Evolutionary conservation across 1,140 invertebrate species (phyloP), one percentile per base, ranked within the genome.

Genomic region (Aricia agestis): DNA sequence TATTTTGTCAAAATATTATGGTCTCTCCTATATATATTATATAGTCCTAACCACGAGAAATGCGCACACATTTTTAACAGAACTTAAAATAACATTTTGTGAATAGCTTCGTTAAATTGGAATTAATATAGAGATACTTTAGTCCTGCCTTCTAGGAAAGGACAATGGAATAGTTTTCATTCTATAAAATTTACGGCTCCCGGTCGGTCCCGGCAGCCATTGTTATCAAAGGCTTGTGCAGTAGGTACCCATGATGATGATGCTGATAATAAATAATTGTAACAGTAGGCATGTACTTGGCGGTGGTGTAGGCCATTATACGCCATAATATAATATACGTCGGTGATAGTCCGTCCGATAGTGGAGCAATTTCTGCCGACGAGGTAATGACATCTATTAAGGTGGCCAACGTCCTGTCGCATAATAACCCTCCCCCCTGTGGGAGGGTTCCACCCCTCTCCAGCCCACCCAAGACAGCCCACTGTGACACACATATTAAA

Each of bases 321-420:
- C 18, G 25, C 18, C 18, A 18, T 78, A 84, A 75, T 80, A 82
- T 90, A 90, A 90, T 90, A 89, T 74, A 77, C 65, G 68, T 71
- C 72, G 82, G 77, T 89, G 88, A 89, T 90, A 87, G 81, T 83
- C 85, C 83, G 77, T 84, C 82, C 83, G 88, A 90, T 90, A 90
- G 86, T 87, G 78, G 80, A 84, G 86, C 84, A 90, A 90, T 90
- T 90, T 89, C 86, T 85, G 84, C 83, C 86, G 84, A 85, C 85
- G 84, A 81, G 76, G 77, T 90, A 90, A 90, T 90, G 88, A 90
- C 88, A 90, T 80, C 86, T 88, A 90, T 90, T 90, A 90, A 71
- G 80, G 72, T 71, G 78, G 78, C 70, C 77, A 65, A 76, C 84
- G 80, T 86, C 85, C 86, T 90, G 88, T 88, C 88, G 88, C 88